Percentiles rank a stretch among this genome's conserved stretches.
These are phyloP conservation scores for Catocala sponsa DNA, from an alignment of 2,888 invertebrate species.

Conservation along the genomic window DNA sequence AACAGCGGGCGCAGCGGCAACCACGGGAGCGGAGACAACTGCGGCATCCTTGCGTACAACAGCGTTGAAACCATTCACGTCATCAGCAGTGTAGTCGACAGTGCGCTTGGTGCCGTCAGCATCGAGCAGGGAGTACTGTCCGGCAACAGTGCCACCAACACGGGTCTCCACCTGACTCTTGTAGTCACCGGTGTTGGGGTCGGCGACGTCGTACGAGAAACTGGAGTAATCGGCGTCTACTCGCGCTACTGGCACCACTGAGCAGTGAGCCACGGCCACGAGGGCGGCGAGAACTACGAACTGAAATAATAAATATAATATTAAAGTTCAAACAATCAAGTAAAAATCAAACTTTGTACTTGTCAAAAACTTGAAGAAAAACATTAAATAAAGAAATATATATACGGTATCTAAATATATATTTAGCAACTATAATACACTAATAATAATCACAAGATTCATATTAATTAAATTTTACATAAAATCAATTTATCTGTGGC, in stretches of 20 bases:
- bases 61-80: conserved; percentile 86
- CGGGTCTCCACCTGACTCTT: conserved; percentile 86
- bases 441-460: no score
- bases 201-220: conserved; percentile 86
- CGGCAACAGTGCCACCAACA: conserved; percentile 80
- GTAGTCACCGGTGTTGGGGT: conserved; percentile 86
- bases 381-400: no score
- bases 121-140: conserved; percentile 86
- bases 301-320: no score
- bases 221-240: conserved; percentile 74
- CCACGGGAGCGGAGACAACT: conserved; percentile 60
- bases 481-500: no score
- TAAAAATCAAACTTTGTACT: no score
- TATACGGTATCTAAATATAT: no score
- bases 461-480: background rate
- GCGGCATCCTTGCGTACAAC: conserved; percentile 84
- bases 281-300: conserved; percentile 74
- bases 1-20: conserved; percentile 16
- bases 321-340: no score
- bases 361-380: no score
- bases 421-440: no score
- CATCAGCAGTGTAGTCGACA: conserved; percentile 86
- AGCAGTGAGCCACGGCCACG: conserved; percentile 69
- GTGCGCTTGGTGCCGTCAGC: conserved; percentile 86
- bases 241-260: conserved; percentile 69